These are phyloP conservation scores for Onychomys leucogaster DNA, from an alignment of 2,797 vertebrate species.

Conservation along the genomic window DNA sequence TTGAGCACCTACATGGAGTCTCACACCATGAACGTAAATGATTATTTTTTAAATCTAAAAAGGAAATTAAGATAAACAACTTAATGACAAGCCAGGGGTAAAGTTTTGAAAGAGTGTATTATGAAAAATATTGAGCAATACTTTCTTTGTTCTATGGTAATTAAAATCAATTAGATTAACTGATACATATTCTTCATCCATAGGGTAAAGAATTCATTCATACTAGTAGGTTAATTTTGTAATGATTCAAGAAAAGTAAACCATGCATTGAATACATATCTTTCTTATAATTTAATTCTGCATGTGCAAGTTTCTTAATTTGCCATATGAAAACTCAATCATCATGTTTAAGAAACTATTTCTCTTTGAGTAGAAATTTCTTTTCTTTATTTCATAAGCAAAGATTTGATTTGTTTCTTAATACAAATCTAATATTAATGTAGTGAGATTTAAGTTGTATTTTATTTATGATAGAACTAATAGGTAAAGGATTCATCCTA, in stretches of 20 bases:
- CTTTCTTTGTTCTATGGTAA: not conserved
- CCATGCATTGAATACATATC: not conserved
- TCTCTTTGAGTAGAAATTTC: not conserved
- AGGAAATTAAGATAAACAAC: not conserved
- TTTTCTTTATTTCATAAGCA: not conserved
- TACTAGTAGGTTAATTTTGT: not conserved
- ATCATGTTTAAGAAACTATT: not conserved
- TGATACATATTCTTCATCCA: not conserved
- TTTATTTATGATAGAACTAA: not conserved
- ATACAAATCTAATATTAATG: not conserved
- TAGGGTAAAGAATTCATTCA: not conserved
- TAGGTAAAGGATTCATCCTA: not conserved
- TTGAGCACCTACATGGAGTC: not conserved
- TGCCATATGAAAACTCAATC: not conserved
- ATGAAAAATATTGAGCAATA: not conserved
- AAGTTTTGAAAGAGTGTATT: not conserved
- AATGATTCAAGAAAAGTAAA: not conserved
- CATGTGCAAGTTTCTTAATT: not conserved
- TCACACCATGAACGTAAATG: not conserved
- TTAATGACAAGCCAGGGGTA: not conserved
- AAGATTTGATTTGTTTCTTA: not conserved
- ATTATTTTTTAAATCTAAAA: not conserved
- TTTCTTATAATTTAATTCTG: not conserved
- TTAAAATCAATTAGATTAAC: not conserved
- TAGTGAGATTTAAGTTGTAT: too few relatives aligned